A percentile compares a stretch with the other conserved stretches of the same genome.
Evolutionary conservation across 1,140 invertebrate species (phyloP).

Genomic region (Cylas formicarius): DNA sequence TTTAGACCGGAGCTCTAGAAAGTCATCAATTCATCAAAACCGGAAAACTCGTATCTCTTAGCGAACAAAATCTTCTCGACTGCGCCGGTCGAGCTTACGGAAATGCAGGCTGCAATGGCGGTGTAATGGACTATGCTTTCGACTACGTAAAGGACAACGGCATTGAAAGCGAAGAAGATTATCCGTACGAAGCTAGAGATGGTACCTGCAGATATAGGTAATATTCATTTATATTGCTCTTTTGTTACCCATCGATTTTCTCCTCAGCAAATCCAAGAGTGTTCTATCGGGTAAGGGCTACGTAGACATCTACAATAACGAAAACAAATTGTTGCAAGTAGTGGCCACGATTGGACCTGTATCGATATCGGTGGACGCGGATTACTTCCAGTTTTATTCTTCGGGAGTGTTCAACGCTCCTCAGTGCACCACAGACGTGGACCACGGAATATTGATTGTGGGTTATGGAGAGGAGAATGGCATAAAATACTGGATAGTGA

Average conservation of each 20-base stretch:
- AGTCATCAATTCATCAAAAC: slow-evolving; percentile 84
- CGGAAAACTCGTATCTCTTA: slow-evolving; percentile 77
- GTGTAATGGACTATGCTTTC: slow-evolving; percentile 53
- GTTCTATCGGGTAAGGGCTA: slow-evolving; percentile 1
- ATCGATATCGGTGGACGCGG: slow-evolving; percentile 70
- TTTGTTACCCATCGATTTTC: slow-evolving; percentile 46
- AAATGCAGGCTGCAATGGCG: slow-evolving; percentile 61
- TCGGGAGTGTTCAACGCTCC: no score
- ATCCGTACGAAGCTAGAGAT: slow-evolving; percentile 49
- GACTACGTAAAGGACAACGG: slow-evolving; percentile 61
- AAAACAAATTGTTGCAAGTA: slow-evolving; percentile 60
- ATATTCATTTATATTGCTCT: slow-evolving; percentile 61
- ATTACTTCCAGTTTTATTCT: slow-evolving; percentile 69
- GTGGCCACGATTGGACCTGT: slow-evolving; percentile 67
- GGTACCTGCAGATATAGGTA: slow-evolving; percentile 16
- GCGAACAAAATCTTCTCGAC: slow-evolving; percentile 95
- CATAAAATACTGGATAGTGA: slow-evolving; percentile 72
- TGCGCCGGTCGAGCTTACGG: slow-evolving; percentile 73
- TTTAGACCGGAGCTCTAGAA: slow-evolving; percentile 85
- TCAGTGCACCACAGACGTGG: slow-evolving; percentile 52
- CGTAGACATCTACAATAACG: slow-evolving; percentile 55
- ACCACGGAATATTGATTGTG: slow-evolving; percentile 81
- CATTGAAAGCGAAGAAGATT: slow-evolving; percentile 56
- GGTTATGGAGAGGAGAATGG: slow-evolving; percentile 65
- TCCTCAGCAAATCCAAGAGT: background rate